phyloP scores from a whole-genome alignment of 92 coral and sea anemone species.

The Porites cylindrica region DNA sequence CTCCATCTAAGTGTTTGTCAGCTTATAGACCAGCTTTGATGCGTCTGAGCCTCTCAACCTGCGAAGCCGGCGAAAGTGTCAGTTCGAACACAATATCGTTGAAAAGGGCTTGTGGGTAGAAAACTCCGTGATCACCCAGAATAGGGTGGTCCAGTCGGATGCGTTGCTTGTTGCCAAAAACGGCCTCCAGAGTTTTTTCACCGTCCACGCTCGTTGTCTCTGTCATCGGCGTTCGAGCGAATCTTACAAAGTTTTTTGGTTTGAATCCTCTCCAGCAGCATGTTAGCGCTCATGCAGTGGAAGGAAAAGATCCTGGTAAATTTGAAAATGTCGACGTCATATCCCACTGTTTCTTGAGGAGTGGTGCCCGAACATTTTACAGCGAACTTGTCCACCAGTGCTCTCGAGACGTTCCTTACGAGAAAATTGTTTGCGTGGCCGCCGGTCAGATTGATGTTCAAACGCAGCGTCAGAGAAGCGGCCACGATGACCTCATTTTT shows the following conservation, averaged over 20 bases:
- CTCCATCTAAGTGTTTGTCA: slow-evolving; percentile 18
- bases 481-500: slow-evolving; percentile 31
- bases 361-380: slow-evolving; percentile 18
- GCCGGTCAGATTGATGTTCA: background rate
- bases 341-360: background rate
- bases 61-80: slow-evolving; percentile 1
- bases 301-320: background rate
- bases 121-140: slow-evolving; percentile 22
- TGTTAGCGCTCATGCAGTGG: background rate
- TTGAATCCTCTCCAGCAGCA: background rate
- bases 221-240: background rate
- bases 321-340: slow-evolving; percentile 13
- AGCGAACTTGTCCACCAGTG: slow-evolving; percentile 8
- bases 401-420: slow-evolving; percentile 23
- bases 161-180: slow-evolving; percentile 11
- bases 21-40: background rate
- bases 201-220: background rate
- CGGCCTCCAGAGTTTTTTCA: background rate
- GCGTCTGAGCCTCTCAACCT: slow-evolving; percentile 4
- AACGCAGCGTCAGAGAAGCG: background rate
- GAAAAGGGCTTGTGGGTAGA: slow-evolving; percentile 13
- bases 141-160: slow-evolving; percentile 18
- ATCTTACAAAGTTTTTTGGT: background rate
- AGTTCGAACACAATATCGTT: slow-evolving; percentile 3
- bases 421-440: slow-evolving; percentile 1